phyloP scores from a whole-genome alignment of 2,113 vertebrate species.

The Oplegnathus fasciatus region DNA sequence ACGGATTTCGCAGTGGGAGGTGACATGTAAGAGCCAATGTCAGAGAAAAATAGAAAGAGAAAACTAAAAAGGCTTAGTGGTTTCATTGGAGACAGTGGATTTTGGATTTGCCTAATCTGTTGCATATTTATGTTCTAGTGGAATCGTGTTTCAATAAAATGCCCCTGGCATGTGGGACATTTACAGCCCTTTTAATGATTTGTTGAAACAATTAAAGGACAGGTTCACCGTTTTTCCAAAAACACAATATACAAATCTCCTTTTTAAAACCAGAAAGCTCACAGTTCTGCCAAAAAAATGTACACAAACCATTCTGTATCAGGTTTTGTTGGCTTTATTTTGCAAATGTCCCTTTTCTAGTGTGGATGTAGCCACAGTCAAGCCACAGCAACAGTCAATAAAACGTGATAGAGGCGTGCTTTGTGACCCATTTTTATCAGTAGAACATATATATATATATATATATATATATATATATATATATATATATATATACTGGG shows the following conservation, averaged over 20 bases:
- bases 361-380: conserved; percentile 6
- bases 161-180: background rate
- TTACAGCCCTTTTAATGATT: conserved; percentile 7
- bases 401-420: background rate
- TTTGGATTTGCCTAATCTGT: conserved; percentile 49
- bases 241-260: background rate
- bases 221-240: background rate
- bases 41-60: background rate
- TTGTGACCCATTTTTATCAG: conserved; percentile 3
- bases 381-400: conserved; percentile 35
- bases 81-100: conserved; percentile 26
- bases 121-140: conserved; percentile 24
- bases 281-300: background rate
- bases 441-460: background rate
- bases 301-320: background rate
- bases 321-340: background rate
- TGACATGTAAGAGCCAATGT: background rate
- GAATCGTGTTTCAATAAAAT: conserved; percentile 4
- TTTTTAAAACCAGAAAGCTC: background rate
- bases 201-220: conserved; percentile 6
- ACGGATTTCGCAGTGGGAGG: conserved; percentile 40
- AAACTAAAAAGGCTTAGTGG: conserved; percentile 28
- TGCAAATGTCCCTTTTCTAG: conserved; percentile 4
- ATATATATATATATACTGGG: background rate
- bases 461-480: no score